phyloP scores from a whole-genome alignment of 2,888 invertebrate species.

The Aporophyla nigra region DNA sequence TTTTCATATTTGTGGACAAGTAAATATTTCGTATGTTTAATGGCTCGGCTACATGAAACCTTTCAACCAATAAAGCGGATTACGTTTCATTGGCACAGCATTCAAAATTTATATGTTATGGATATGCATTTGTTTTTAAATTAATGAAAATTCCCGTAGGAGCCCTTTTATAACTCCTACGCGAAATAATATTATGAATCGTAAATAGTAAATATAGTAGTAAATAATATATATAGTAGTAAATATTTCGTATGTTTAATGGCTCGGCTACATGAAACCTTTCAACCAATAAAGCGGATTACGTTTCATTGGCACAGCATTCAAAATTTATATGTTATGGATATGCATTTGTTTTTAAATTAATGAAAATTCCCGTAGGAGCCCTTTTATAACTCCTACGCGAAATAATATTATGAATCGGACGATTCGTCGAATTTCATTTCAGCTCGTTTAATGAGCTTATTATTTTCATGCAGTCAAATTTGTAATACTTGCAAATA shows the following conservation, averaged over 20 bases:
- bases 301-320: neutral
- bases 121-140: neutral
- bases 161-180: neutral
- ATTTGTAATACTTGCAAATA: neutral
- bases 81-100: neutral
- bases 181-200: no score
- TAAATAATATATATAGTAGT: no score
- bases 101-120: neutral
- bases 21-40: conserved; percentile 15
- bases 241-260: conserved; percentile 14
- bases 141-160: neutral
- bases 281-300: conserved; percentile 12
- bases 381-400: neutral
- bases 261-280: conserved; percentile 17
- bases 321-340: neutral
- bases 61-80: conserved; percentile 12
- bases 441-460: neutral
- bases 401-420: neutral
- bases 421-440: neutral
- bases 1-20: conserved; percentile 14
- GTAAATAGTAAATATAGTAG: no score
- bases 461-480: neutral
- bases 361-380: neutral
- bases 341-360: neutral
- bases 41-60: conserved; percentile 16